Evolutionary conservation across 2,888 invertebrate genomes (phyloP).

Genomic region (Ceraclea dissimilis): DNA sequence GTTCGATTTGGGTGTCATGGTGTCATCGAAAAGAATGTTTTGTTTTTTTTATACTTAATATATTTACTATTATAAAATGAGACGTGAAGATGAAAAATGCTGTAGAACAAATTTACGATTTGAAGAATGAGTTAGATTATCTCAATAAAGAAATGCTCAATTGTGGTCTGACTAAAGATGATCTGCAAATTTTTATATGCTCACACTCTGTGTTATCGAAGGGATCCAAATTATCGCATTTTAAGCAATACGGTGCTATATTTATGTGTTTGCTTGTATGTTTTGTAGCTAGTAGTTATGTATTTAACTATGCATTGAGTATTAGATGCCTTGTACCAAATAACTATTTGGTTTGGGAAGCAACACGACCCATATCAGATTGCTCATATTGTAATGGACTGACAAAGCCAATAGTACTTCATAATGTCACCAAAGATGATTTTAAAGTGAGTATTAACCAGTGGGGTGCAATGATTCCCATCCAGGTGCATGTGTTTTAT

Average conservation of each 20-base stretch:
- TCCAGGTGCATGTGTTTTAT: no score
- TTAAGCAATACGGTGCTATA: conserved; percentile 16
- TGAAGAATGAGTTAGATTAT: conserved; percentile 12
- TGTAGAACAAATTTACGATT: not conserved
- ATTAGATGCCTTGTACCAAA: conserved; percentile 72
- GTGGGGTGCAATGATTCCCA: not conserved
- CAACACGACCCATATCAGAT: conserved; percentile 73
- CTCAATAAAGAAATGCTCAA: conserved; percentile 16
- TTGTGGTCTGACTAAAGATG: conserved; percentile 13
- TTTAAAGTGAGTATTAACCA: conserved; percentile 44
- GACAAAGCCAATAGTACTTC: conserved; percentile 57
- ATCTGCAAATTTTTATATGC: conserved; percentile 5
- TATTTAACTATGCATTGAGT: conserved; percentile 36
- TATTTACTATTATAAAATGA: no score
- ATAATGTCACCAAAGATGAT: conserved; percentile 59
- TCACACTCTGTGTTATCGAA: not conserved
- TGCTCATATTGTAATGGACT: conserved; percentile 71
- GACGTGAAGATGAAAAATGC: not conserved
- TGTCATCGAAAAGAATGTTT: no score
- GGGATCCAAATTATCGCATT: conserved; percentile 12
- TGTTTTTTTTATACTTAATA: no score
- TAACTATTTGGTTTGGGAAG: conserved; percentile 83
- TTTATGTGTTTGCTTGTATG: conserved; percentile 20
- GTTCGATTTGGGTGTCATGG: no score
- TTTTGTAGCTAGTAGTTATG: conserved; percentile 11